Base-by-base conservation (phyloP, 2,888 invertebrate genomes). In the Stramonita haemastoma region DNA sequence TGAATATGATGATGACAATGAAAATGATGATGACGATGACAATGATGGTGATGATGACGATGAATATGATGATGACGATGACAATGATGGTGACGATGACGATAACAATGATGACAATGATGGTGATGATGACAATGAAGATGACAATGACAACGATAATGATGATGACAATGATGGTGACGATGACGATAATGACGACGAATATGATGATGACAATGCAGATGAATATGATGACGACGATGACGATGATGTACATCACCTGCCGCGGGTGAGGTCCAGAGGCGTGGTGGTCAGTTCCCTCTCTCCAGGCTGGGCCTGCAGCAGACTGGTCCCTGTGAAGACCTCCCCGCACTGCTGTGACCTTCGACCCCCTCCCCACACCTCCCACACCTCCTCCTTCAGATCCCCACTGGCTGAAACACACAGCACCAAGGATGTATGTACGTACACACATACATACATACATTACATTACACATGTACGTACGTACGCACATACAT, bases 221-320 rank as follows among this genome's bases (percentile, higher is more conserved):
- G 60, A 60, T 60, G 60, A 60, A 15, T 8, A 17, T 60, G 66
- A 66, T 66, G 66, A 66, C 13, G 66, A 26, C 26, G 13, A 66
- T 26, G 13, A 66, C 66, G 66, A 2, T 13, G 66, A 66, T 13
- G 13, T 6, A 26, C 89, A 93, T 91, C 91, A 96, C 96, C 95
- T 95, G 66, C 95, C 95, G 88, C 92, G 93, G 26, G 94, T 92
- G 4, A 96, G 93, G 90, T 96, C 95, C 1, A 96, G 93, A 89
- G 95, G 95, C 29, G 89, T 91, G 11, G 95, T 95, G 36, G 94
- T 93, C 11, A 96, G 93, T 56, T 94, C 92, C 87, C 96, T 92
- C 73, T 95, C 95, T 8, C 96, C 96, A 11, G 91, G 91, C 66
- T 93, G 92, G 70, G 92, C 93, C 90, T 96, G 96, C 60, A 95